Evolutionary conservation across 2,888 invertebrate genomes (phyloP).

Genomic region (Epiblema foenella): DNA sequence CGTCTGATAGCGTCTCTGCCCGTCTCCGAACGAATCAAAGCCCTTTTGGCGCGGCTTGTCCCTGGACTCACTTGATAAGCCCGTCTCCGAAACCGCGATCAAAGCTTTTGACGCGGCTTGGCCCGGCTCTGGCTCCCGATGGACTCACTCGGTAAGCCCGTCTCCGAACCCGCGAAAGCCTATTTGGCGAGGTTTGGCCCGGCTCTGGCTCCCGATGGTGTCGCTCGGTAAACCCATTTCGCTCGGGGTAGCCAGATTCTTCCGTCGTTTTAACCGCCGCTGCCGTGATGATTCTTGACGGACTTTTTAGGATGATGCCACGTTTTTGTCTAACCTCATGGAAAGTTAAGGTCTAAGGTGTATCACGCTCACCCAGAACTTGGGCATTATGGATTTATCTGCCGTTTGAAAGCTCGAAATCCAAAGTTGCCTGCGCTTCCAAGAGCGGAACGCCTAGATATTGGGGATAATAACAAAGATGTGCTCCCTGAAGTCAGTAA

Average conservation of each 20-base stretch:
- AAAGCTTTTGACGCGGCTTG: too few relatives aligned
- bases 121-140: too few relatives aligned
- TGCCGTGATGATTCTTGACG: constrained; percentile 4
- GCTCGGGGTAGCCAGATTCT: neutral
- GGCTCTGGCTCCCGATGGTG: too few relatives aligned
- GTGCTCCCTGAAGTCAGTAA: neutral
- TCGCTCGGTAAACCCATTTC: neutral
- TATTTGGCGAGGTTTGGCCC: too few relatives aligned
- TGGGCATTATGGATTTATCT: too few relatives aligned
- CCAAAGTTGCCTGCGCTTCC: neutral
- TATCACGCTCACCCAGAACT: too few relatives aligned
- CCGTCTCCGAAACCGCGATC: too few relatives aligned
- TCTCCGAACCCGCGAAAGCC: too few relatives aligned
- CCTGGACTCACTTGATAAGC: neutral
- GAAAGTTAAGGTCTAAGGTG: too few relatives aligned
- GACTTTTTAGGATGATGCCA: neutral
- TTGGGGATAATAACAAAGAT: neutral
- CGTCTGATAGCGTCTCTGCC: constrained; percentile 62
- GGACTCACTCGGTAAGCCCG: too few relatives aligned
- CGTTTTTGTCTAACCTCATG: neutral
- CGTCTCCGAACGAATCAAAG: neutral
- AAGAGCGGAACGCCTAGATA: neutral
- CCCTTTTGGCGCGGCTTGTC: neutral
- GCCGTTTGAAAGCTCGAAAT: too few relatives aligned
- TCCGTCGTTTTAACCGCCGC: constrained; percentile 7